Conservation (phyloP, 1,140 invertebrate genomes). For the Lasioglossum baleicum region DNA sequence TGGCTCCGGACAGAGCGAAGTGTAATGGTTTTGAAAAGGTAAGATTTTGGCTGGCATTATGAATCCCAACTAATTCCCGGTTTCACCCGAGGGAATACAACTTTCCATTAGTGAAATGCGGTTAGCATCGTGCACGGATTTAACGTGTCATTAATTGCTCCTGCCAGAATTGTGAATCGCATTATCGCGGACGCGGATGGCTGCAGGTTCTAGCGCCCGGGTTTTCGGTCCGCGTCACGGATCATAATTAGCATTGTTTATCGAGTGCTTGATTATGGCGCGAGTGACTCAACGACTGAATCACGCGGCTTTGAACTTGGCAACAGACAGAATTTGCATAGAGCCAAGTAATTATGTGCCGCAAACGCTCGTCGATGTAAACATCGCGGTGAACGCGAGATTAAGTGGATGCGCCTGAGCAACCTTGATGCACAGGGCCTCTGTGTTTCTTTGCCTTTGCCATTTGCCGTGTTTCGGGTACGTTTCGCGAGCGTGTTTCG, state of each 20-base stretch:
- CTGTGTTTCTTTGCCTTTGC: background rate
- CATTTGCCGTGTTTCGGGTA: too few relatives aligned
- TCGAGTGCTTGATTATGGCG: slow-evolving; percentile 72
- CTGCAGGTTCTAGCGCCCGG: slow-evolving; percentile 56
- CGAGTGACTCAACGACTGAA: slow-evolving; percentile 46
- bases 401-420: slow-evolving; percentile 41
- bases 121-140: background rate
- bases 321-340: slow-evolving; percentile 55
- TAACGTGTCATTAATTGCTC: slow-evolving; percentile 42
- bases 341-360: slow-evolving; percentile 46
- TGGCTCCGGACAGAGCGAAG: too few relatives aligned
- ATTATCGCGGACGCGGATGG: slow-evolving; percentile 11
- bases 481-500: too few relatives aligned
- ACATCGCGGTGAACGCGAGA: slow-evolving; percentile 31
- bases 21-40: too few relatives aligned
- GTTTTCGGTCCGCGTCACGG: slow-evolving; percentile 23
- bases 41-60: too few relatives aligned
- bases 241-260: slow-evolving; percentile 77
- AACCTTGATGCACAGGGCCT: background rate
- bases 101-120: background rate
- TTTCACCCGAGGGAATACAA: too few relatives aligned
- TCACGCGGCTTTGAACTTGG: slow-evolving; percentile 21
- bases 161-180: background rate
- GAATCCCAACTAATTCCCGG: background rate
- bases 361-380: slow-evolving; percentile 43